These are phyloP conservation scores for Calephelis virginiensis DNA, from an alignment of 1,140 invertebrate species.

Conservation along the genomic window DNA sequence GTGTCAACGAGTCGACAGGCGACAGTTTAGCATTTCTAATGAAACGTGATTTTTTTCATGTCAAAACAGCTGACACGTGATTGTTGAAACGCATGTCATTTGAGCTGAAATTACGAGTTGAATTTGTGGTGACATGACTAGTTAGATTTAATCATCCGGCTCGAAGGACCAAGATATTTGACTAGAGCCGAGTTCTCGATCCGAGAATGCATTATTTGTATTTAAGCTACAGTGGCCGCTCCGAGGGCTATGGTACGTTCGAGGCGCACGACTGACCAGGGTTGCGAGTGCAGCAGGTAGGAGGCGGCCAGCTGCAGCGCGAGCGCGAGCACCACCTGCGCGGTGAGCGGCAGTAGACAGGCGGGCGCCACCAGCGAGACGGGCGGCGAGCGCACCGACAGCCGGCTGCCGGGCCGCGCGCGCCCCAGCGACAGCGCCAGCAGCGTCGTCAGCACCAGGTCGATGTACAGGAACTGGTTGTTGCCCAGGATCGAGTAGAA, in stretches of 20 bases:
- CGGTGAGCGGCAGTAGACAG: constrained; percentile 80
- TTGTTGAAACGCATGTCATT: too few relatives aligned
- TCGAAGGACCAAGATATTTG: neutral
- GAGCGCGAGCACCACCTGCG: constrained; percentile 78
- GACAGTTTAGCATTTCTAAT: too few relatives aligned
- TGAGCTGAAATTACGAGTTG: too few relatives aligned
- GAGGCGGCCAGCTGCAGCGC: constrained; percentile 73
- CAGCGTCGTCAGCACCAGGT: constrained; percentile 89
- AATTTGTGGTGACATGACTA: too few relatives aligned
- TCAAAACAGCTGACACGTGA: too few relatives aligned
- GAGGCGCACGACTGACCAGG: constrained; percentile 64
- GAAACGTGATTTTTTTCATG: too few relatives aligned
- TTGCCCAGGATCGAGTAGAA: constrained; percentile 86
- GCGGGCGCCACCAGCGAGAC: constrained; percentile 79
- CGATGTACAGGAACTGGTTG: constrained; percentile 91
- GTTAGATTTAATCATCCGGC: too few relatives aligned
- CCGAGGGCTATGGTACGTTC: too few relatives aligned
- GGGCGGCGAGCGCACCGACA: constrained; percentile 80
- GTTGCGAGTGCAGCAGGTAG: constrained; percentile 69
- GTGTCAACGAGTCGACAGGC: too few relatives aligned
- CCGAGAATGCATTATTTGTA: neutral
- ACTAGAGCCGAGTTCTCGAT: neutral
- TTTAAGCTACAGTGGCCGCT: neutral
- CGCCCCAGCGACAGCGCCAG: constrained; percentile 89
- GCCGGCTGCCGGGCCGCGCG: constrained; percentile 81